phyloP scores from a whole-genome alignment of 2,113 vertebrate species.

The Morone chrysops region DNA sequence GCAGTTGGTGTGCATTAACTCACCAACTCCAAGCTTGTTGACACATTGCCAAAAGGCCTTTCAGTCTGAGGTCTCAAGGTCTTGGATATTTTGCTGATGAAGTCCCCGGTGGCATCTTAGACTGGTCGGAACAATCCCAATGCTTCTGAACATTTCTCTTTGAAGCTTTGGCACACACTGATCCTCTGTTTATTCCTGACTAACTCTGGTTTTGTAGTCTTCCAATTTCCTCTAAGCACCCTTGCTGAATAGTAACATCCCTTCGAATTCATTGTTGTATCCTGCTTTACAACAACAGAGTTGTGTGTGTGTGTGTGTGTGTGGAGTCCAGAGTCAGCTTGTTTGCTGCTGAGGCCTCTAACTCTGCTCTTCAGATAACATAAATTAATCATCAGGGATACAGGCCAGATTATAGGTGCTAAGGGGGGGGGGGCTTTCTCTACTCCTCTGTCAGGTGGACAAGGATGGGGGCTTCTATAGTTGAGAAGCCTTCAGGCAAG shows the following conservation, averaged over 20 bases:
- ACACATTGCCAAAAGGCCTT: constrained; percentile 21
- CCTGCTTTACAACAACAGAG: constrained; percentile 4
- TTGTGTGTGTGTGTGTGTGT: background rate
- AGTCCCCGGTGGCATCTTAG: background rate
- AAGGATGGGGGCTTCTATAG: background rate
- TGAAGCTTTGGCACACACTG: constrained; percentile 1
- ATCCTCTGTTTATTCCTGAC: constrained; percentile 2
- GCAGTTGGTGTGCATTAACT: constrained; percentile 4
- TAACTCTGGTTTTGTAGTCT: background rate
- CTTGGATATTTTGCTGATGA: constrained; percentile 5
- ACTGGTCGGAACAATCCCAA: background rate
- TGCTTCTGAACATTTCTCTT: background rate
- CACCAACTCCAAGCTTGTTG: background rate
- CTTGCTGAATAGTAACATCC: constrained; percentile 3
- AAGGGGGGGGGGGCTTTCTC: background rate
- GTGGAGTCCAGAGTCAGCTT: background rate
- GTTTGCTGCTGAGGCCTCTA: constrained; percentile 6
- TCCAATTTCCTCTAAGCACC: background rate
- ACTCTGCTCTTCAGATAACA: constrained; percentile 7
- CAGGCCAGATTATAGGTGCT: constrained; percentile 23
- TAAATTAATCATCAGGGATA: constrained; percentile 45
- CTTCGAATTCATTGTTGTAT: background rate
- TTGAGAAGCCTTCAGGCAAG: background rate
- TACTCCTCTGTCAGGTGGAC: background rate
- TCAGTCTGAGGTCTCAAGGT: constrained; percentile 1